Conservation (phyloP, 30 jellyfish, hydroid and myxozoan species). For the Morbakka virulenta region DNA sequence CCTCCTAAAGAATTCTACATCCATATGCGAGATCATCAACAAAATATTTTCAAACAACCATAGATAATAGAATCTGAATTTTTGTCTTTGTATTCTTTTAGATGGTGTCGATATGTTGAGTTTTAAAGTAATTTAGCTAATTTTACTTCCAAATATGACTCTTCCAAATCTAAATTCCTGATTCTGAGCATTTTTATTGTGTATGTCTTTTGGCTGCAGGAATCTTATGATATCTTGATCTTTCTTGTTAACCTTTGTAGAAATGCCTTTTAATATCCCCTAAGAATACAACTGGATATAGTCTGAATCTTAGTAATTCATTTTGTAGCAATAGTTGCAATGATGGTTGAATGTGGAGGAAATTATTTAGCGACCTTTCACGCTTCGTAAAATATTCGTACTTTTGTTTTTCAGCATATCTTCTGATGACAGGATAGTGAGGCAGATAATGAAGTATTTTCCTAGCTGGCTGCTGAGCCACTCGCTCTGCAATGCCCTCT, state of each 20-base stretch:
- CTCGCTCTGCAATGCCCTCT: slow-evolving; percentile 42
- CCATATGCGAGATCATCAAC: slow-evolving; percentile 7
- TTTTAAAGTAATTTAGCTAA: slow-evolving; percentile 26
- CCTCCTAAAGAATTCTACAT: not conserved
- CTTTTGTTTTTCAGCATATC: slow-evolving; percentile 19
- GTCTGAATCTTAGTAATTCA: slow-evolving; percentile 2
- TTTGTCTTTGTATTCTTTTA: not conserved
- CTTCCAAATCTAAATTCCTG: not conserved
- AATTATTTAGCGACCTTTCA: slow-evolving; percentile 4
- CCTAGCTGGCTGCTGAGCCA: not conserved
- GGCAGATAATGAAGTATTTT: slow-evolving; percentile 15
- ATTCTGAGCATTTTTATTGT: not conserved
- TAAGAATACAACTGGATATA: not conserved
- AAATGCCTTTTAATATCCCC: slow-evolving; percentile 17
- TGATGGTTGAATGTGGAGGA: slow-evolving; percentile 23
- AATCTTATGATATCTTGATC: slow-evolving; percentile 19
- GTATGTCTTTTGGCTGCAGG: slow-evolving; percentile 26
- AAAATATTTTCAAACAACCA: not conserved
- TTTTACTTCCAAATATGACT: slow-evolving; percentile 5
- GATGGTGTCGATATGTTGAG: slow-evolving; percentile 17
- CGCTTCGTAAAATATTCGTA: slow-evolving; percentile 33
- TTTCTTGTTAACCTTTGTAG: not conserved
- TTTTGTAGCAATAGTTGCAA: not conserved
- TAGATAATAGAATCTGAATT: not conserved
- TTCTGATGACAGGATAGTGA: slow-evolving; percentile 32